phyloP scores from a whole-genome alignment of 2,113 vertebrate species.

The Anguilla rostrata region DNA sequence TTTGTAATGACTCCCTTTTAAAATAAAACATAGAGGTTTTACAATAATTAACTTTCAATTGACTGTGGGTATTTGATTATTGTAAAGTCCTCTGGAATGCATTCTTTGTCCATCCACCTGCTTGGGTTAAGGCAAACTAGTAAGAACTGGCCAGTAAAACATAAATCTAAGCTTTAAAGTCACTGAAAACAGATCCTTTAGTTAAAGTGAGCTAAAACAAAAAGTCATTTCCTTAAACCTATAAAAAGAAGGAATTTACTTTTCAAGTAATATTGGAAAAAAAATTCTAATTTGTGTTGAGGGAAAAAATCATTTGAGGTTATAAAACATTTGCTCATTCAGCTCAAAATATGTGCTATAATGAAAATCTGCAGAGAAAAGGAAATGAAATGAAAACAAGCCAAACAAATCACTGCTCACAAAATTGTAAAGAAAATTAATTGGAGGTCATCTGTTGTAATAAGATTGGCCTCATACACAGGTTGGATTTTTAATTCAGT shows the following conservation, averaged over 20 bases:
- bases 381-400: conserved; percentile 13
- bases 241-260: background rate
- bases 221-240: background rate
- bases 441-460: conserved; percentile 14
- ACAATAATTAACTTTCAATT: no score
- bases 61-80: no score
- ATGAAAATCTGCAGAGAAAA: conserved; percentile 11
- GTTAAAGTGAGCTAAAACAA: background rate
- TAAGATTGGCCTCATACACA: conserved; percentile 10
- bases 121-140: background rate
- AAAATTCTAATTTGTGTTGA: background rate
- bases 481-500: conserved; percentile 27
- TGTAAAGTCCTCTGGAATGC: no score
- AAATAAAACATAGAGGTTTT: no score
- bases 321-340: background rate
- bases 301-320: background rate
- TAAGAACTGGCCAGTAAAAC: background rate
- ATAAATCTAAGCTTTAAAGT: background rate
- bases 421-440: conserved; percentile 23
- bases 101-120: background rate
- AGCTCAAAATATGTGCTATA: background rate
- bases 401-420: conserved; percentile 15
- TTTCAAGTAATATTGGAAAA: background rate
- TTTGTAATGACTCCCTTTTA: no score
- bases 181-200: background rate